Percentiles rank a stretch among this genome's conserved stretches.
Conservation (phyloP, 2,113 vertebrate genomes). For the Chlorodrepanis virens region DNA sequence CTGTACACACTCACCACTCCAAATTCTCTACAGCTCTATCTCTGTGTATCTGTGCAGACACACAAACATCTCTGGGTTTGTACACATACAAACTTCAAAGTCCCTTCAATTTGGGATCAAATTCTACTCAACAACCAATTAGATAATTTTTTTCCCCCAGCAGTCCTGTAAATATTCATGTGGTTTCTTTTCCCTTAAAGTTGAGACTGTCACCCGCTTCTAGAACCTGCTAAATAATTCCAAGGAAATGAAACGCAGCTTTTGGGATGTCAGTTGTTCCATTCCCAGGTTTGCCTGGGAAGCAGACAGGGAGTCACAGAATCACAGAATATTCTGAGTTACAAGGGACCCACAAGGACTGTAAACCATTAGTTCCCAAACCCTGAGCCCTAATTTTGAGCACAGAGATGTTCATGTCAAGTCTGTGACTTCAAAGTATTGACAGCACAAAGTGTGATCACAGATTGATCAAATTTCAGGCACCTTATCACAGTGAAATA, state of each 20-base stretch:
- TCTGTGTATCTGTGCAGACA: not conserved
- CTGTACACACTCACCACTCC: too few relatives aligned
- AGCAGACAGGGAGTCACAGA: not conserved
- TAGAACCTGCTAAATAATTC: not conserved
- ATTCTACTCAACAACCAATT: not conserved
- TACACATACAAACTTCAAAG: not conserved
- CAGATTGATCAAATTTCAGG: not conserved
- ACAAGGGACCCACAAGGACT: not conserved
- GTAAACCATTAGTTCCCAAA: not conserved
- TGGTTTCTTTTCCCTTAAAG: not conserved
- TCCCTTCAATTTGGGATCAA: not conserved
- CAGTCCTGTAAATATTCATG: slow-evolving; percentile 5
- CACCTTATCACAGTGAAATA: not conserved
- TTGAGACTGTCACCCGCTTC: not conserved
- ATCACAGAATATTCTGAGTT: not conserved
- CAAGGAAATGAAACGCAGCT: not conserved
- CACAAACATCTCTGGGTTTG: not conserved
- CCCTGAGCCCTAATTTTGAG: not conserved
- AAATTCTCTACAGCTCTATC: not conserved
- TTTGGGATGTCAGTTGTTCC: not conserved
- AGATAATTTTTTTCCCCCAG: not conserved
- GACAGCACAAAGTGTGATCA: not conserved
- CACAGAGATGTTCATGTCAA: not conserved
- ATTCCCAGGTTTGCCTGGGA: not conserved
- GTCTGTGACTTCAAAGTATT: not conserved